Base-by-base conservation (phyloP, 2,797 vertebrate genomes). In the Phaenicophaeus curvirostris region DNA sequence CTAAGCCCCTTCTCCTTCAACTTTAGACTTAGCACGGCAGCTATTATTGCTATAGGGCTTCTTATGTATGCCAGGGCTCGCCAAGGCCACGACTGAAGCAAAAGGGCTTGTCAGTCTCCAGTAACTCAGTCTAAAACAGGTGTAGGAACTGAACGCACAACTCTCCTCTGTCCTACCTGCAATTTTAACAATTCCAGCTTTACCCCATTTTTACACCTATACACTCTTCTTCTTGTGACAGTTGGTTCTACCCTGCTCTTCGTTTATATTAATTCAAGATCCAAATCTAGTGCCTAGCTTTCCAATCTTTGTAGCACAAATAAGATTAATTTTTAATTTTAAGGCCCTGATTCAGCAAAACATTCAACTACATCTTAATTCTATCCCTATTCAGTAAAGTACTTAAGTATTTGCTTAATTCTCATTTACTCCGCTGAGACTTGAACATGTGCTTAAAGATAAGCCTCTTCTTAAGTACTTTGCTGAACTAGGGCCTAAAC, bases 311-410 rank as follows among this genome's bases (percentile, higher is more conserved):
- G 19, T 50, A 94, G 94, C 74, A 92, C 92, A 95, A 92, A 95
- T 93, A 96, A 97, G 96, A 93, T 97, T 96, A 96, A 96, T 95
- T 96, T 95, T 96, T 96, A 94, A 97, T 96, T 96, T 97, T 97
- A 96, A 95, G 95, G 94, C 85, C 66, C 94, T 96, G 94, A 96
- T 94, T 96, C 96, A 96, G 95, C 94, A 84, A 94, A 96, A 96
- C 96, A 95, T 92, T 95, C 85, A 96, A 96, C 95, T 94, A 96
- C 27, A 16, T 94, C 95, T 97, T 97, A 97, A 96, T 94, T 96
- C 94, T 86, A 96, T 96, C 95, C 96, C 91, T 97, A 94, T 94
- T 96, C 92, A 95, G 95, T 94, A 96, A 96, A 95, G 96, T 91
- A 95, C 95, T 97, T 96, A 97, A 96, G 95, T 96, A 94, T 96